Conservation (phyloP, 2,888 invertebrate species). For the Sphaerolaimus hirsutus region DNA sequence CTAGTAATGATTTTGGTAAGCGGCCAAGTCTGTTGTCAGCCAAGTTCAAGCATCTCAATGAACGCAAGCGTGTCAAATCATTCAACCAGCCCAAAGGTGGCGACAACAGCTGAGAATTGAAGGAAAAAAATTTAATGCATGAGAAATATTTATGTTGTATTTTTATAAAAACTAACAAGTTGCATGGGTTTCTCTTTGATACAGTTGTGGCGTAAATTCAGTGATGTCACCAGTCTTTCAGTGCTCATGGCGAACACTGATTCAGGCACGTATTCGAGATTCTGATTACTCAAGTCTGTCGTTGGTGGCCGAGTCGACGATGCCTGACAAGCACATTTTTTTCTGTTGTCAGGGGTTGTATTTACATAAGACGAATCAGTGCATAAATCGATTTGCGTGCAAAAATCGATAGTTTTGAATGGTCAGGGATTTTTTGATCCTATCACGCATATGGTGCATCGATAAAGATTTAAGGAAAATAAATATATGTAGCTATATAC, state of each 20-base stretch:
- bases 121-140: not conserved
- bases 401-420: too few species aligned
- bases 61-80: slow-evolving; percentile 25
- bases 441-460: too few species aligned
- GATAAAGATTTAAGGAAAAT: too few species aligned
- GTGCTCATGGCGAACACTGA: slow-evolving; percentile 22
- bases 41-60: slow-evolving; percentile 25
- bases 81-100: slow-evolving; percentile 25
- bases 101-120: not conserved
- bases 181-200: slow-evolving; percentile 9
- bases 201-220: slow-evolving; percentile 27
- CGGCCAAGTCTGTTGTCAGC: slow-evolving; percentile 25
- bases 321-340: too few species aligned
- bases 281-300: slow-evolving; percentile 28
- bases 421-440: too few species aligned
- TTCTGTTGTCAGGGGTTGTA: too few species aligned
- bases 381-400: too few species aligned
- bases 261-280: slow-evolving; percentile 28
- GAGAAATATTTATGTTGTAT: not conserved
- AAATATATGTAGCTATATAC: too few species aligned
- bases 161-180: not conserved
- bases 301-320: slow-evolving; percentile 27
- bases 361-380: too few species aligned
- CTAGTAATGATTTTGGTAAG: slow-evolving; percentile 25
- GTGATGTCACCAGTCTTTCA: slow-evolving; percentile 15